Conservation (phyloP, 2,113 vertebrate genomes). For the Chaetodon trifascialis region DNA sequence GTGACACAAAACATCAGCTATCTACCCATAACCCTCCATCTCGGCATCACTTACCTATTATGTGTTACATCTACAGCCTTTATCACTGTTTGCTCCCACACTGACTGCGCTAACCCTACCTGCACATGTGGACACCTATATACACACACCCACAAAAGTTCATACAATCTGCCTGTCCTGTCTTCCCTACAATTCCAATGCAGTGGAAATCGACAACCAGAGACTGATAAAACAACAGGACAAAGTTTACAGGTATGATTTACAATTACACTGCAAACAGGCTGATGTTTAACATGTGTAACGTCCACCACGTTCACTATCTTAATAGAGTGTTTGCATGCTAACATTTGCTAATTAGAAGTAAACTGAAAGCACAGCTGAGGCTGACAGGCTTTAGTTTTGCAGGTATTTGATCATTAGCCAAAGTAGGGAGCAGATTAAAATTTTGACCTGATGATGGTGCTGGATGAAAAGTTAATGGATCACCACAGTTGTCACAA, state of each 20-base stretch:
- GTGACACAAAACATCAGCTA: slow-evolving; percentile 30
- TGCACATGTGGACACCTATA: background rate
- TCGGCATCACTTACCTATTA: too few relatives aligned
- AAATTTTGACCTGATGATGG: background rate
- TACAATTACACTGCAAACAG: background rate
- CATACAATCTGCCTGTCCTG: background rate
- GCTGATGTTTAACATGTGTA: background rate
- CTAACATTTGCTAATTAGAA: background rate
- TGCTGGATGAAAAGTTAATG: background rate
- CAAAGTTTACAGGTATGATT: background rate
- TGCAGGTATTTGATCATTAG: background rate
- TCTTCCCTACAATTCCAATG: background rate
- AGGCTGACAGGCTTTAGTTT: too few relatives aligned
- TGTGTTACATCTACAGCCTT: background rate
- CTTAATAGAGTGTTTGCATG: background rate
- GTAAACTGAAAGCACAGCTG: background rate
- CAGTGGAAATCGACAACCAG: background rate
- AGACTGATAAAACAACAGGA: background rate
- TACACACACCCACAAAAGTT: background rate
- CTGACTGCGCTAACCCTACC: background rate
- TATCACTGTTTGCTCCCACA: background rate
- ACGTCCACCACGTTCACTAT: background rate
- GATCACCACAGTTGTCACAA: background rate
- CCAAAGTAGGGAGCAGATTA: background rate
- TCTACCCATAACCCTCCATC: background rate